phyloP scores from a whole-genome alignment of 1,140 invertebrate species.

The Harpegnathos saltator region DNA sequence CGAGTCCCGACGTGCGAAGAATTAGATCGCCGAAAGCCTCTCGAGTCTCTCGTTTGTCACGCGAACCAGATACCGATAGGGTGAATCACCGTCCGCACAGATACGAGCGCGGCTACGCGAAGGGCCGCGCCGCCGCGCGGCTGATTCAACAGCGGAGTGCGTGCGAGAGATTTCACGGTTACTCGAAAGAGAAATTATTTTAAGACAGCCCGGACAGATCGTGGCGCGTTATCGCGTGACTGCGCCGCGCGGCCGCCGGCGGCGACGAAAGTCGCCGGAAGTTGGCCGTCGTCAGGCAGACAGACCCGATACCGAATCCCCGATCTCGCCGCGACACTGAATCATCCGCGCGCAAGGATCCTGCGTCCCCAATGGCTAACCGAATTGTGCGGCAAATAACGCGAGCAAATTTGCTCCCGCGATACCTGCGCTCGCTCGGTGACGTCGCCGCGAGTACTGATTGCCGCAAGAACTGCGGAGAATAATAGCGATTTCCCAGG shows the following conservation, averaged over 20 bases:
- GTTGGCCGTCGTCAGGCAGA: not conserved
- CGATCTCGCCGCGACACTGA: not conserved
- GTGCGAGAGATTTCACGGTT: conserved; percentile 20
- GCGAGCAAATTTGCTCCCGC: conserved; percentile 68
- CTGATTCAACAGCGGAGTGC: conserved; percentile 33
- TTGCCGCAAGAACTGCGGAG: conserved; percentile 69
- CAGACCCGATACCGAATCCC: not conserved
- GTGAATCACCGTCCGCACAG: conserved; percentile 11
- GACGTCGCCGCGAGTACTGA: conserved; percentile 65
- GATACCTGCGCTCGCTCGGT: conserved; percentile 29
- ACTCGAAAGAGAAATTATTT: conserved; percentile 14
- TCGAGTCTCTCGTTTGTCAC: conserved; percentile 10
- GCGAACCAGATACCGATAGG: conserved; percentile 21
- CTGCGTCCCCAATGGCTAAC: conserved; percentile 48
- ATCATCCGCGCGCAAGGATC: conserved; percentile 2
- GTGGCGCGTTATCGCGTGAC: not conserved
- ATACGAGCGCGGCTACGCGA: no score
- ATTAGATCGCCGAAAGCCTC: conserved; percentile 9
- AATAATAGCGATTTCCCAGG: conserved; percentile 70
- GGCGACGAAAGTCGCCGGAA: conserved; percentile 4
- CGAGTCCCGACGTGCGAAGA: not conserved
- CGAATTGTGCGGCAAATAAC: conserved; percentile 65
- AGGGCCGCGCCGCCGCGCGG: not conserved
- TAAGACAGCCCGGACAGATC: not conserved
- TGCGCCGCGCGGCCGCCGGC: no score